These are phyloP conservation scores for Champsocephalus esox DNA, from an alignment of 2,797 vertebrate genomes.

Conservation along the genomic window DNA sequence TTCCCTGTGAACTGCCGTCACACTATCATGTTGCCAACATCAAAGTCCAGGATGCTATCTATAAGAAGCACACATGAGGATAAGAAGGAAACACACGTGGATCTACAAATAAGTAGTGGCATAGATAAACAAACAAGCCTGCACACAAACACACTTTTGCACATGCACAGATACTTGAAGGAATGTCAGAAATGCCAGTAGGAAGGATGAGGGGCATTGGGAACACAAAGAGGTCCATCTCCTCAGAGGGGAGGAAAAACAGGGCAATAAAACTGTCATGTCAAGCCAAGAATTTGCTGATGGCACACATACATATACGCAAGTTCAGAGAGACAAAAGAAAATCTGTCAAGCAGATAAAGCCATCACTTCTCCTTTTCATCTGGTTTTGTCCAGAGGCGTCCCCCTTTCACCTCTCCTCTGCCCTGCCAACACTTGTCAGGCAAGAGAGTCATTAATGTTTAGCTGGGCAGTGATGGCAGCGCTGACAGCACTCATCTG, in stretches of 20 bases:
- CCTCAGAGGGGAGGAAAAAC: slow-evolving; percentile 76
- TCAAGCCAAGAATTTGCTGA: slow-evolving; percentile 87
- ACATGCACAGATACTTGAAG: slow-evolving; percentile 56
- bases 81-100: slow-evolving; percentile 44
- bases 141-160: slow-evolving; percentile 12
- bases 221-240: slow-evolving; percentile 76
- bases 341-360: slow-evolving; percentile 79
- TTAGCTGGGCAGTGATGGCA: slow-evolving; percentile 79
- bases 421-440: slow-evolving; percentile 76
- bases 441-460: slow-evolving; percentile 83
- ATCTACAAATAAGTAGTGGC: slow-evolving; percentile 24
- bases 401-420: slow-evolving; percentile 76
- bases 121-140: slow-evolving; percentile 29
- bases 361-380: slow-evolving; percentile 80
- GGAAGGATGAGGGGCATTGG: slow-evolving; percentile 77
- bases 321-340: slow-evolving; percentile 78
- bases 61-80: slow-evolving; percentile 58
- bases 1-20: slow-evolving; percentile 62
- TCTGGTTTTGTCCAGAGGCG: slow-evolving; percentile 78
- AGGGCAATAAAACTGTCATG: slow-evolving; percentile 81
- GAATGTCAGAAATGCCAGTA: slow-evolving; percentile 79
- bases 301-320: slow-evolving; percentile 83
- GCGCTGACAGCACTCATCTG: slow-evolving; percentile 81
- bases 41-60: slow-evolving; percentile 75
- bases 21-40: slow-evolving; percentile 58